These are phyloP conservation scores for Alca torda DNA, from an alignment of 2,797 vertebrate genomes.

Conservation along the genomic window DNA sequence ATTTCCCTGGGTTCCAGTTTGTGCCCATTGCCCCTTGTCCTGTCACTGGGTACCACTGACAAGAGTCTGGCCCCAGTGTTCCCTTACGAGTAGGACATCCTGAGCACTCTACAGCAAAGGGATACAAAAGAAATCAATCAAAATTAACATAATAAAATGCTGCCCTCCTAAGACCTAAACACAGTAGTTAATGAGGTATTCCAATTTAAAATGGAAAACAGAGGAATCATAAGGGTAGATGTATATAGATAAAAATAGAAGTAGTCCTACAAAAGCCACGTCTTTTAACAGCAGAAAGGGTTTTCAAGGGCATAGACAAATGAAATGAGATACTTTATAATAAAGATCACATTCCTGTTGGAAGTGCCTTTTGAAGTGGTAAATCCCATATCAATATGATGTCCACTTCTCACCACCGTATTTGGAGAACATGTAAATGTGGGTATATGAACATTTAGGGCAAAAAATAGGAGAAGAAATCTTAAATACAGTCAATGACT, in stretches of 20 bases:
- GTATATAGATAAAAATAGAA: not conserved
- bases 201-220: slow-evolving; percentile 13
- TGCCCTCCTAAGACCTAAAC: not conserved
- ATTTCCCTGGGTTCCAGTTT: not conserved
- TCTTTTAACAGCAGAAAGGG: not conserved
- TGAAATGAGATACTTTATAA: not conserved
- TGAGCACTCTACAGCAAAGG: not conserved
- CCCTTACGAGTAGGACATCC: not conserved
- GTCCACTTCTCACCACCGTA: not conserved
- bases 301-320: not conserved
- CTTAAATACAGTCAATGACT: not conserved
- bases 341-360: not conserved
- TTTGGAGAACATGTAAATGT: not conserved
- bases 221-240: not conserved
- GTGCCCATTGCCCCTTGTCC: not conserved
- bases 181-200: not conserved
- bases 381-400: not conserved
- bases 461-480: not conserved
- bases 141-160: slow-evolving; percentile 7
- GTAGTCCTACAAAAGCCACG: not conserved
- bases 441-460: not conserved
- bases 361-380: not conserved
- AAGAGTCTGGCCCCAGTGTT: not conserved
- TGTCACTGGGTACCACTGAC: not conserved
- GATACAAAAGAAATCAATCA: not conserved